Evolutionary conservation across 1,140 invertebrate species (phyloP).

Genomic region (Drosophila fuyamai): DNA sequence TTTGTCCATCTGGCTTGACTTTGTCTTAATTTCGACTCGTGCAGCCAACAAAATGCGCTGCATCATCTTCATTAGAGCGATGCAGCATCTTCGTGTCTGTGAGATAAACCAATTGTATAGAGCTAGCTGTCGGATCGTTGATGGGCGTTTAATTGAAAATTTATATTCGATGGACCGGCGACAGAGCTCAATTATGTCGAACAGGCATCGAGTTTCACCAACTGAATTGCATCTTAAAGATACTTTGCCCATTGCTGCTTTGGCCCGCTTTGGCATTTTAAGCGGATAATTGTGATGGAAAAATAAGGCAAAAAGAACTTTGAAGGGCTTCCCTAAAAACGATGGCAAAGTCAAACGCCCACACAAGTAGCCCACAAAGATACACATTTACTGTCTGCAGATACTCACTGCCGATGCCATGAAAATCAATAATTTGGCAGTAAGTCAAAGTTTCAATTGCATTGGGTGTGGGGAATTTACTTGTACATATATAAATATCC

Average conservation of each 20-base stretch:
- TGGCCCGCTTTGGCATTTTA: slow-evolving; percentile 72
- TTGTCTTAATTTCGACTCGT: slow-evolving; percentile 60
- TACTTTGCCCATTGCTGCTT: slow-evolving; percentile 77
- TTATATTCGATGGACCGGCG: slow-evolving; percentile 44
- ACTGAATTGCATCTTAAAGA: slow-evolving; percentile 72
- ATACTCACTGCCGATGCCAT: slow-evolving; percentile 26
- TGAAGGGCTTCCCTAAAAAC: slow-evolving; percentile 77
- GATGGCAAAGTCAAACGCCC: slow-evolving; percentile 41
- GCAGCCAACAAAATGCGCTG: slow-evolving; percentile 53
- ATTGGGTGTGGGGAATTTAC: slow-evolving; percentile 4
- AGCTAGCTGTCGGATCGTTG: slow-evolving; percentile 43
- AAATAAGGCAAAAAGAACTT: slow-evolving; percentile 81
- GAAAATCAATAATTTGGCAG: slow-evolving; percentile 74
- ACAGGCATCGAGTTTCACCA: slow-evolving; percentile 17
- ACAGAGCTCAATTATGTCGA: slow-evolving; percentile 60
- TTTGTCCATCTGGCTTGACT: slow-evolving; percentile 48
- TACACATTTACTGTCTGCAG: slow-evolving; percentile 29
- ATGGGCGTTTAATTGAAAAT: slow-evolving; percentile 71
- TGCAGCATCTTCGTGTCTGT: slow-evolving; percentile 28
- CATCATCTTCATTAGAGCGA: slow-evolving; percentile 60
- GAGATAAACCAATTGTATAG: slow-evolving; percentile 62
- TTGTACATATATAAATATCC: slow-evolving; percentile 20
- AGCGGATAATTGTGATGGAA: slow-evolving; percentile 74
- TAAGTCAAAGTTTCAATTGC: slow-evolving; percentile 44
- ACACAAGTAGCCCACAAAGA: slow-evolving; percentile 20